These are phyloP conservation scores for human (Homo sapiens) DNA, from an alignment of 2,113 vertebrate species.

Conservation along the genomic window GRCh38 chr4:40881001-40881500, in stretches of 20 bases:
- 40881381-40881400: slow-evolving; percentile 71
- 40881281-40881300: slow-evolving; percentile 88
- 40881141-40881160: slow-evolving; percentile 51
- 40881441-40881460: not conserved
- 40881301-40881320: slow-evolving; percentile 82
- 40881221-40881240: slow-evolving; percentile 55
- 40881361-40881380: slow-evolving; percentile 80
- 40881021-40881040: slow-evolving; percentile 67
- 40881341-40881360: slow-evolving; percentile 76
- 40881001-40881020: not conserved
- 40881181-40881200: slow-evolving; percentile 68
- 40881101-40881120: slow-evolving; percentile 31
- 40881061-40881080: slow-evolving; percentile 36
- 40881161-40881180: slow-evolving; percentile 50
- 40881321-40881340: slow-evolving; percentile 88
- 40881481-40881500: not conserved
- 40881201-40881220: slow-evolving; percentile 73
- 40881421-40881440: not conserved
- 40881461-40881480: slow-evolving; percentile 40
- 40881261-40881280: slow-evolving; percentile 75
- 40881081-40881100: slow-evolving; percentile 39
- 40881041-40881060: not conserved
- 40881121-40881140: slow-evolving; percentile 29
- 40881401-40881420: slow-evolving; percentile 7
- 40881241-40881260: slow-evolving; percentile 59